Evolutionary conservation across 1,140 invertebrate species (phyloP).

Genomic region (Calephelis nemesis): DNA sequence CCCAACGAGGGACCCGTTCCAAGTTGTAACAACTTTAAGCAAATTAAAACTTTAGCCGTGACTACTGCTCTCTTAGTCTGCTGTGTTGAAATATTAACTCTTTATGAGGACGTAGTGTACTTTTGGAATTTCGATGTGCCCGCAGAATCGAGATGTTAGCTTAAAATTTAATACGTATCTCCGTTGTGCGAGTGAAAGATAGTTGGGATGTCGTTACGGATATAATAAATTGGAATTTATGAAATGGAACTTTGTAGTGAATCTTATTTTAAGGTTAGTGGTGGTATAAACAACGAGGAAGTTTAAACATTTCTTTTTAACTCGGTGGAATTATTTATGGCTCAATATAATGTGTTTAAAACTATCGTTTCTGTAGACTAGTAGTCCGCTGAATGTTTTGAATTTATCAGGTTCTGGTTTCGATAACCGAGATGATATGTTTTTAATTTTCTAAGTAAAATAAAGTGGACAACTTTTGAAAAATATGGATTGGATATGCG

Average conservation of each 20-base stretch:
- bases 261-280: slow-evolving; percentile 25
- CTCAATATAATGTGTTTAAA: too few species aligned
- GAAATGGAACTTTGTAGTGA: slow-evolving; percentile 26
- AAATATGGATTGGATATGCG: too few species aligned
- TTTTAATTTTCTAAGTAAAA: too few species aligned
- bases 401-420: too few species aligned
- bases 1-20: slow-evolving; percentile 70
- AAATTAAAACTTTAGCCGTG: slow-evolving; percentile 74
- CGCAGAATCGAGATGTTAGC: slow-evolving; percentile 59
- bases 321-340: too few species aligned
- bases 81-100: slow-evolving; percentile 74
- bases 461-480: too few species aligned
- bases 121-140: slow-evolving; percentile 56
- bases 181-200: slow-evolving; percentile 41
- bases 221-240: slow-evolving; percentile 31
- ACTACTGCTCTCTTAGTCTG: slow-evolving; percentile 71
- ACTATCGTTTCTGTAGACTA: too few species aligned
- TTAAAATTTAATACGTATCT: slow-evolving; percentile 66
- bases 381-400: too few species aligned
- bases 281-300: slow-evolving; percentile 6
- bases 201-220: slow-evolving; percentile 32
- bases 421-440: too few species aligned
- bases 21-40: slow-evolving; percentile 76
- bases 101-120: slow-evolving; percentile 71
- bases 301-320: not conserved